These are phyloP conservation scores for Galerucella calmariensis DNA, from an alignment of 2,888 invertebrate species.

Conservation along the genomic window DNA sequence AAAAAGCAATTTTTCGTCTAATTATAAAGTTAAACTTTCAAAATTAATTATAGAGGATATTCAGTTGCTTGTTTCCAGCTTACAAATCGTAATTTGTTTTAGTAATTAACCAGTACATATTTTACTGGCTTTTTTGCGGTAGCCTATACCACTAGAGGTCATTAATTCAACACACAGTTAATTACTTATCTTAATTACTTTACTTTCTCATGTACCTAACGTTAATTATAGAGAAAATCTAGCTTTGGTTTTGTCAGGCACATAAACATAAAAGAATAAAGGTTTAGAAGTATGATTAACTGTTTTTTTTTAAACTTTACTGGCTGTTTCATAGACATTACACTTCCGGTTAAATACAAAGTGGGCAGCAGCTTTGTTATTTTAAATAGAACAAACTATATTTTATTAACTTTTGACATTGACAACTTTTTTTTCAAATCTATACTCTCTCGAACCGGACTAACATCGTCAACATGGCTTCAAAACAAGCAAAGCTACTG, in stretches of 20 bases:
- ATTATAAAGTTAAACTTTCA: neutral
- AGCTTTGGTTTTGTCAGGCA: neutral
- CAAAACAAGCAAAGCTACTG: slow-evolving; percentile 10
- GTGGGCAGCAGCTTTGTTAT: too few relatives aligned
- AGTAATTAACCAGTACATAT: slow-evolving; percentile 1
- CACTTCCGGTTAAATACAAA: too few relatives aligned
- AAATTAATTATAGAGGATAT: neutral
- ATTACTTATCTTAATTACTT: slow-evolving; percentile 18
- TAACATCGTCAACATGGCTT: neutral
- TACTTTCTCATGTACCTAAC: slow-evolving; percentile 11
- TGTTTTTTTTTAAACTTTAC: too few relatives aligned
- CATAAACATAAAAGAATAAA: neutral
- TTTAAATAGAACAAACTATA: too few relatives aligned
- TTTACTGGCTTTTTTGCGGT: slow-evolving; percentile 7
- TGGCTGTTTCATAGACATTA: too few relatives aligned
- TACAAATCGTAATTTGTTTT: neutral
- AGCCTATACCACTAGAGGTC: neutral
- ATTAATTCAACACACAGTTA: slow-evolving; percentile 12
- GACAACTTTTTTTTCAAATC: neutral
- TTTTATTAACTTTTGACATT: too few relatives aligned
- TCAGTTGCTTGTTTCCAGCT: neutral
- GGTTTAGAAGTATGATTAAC: neutral
- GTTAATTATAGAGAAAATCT: neutral
- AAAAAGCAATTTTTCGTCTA: neutral
- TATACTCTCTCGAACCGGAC: neutral